These are phyloP conservation scores for Zapus hudsonius DNA, from an alignment of 2,113 vertebrate genomes.

Conservation along the genomic window DNA sequence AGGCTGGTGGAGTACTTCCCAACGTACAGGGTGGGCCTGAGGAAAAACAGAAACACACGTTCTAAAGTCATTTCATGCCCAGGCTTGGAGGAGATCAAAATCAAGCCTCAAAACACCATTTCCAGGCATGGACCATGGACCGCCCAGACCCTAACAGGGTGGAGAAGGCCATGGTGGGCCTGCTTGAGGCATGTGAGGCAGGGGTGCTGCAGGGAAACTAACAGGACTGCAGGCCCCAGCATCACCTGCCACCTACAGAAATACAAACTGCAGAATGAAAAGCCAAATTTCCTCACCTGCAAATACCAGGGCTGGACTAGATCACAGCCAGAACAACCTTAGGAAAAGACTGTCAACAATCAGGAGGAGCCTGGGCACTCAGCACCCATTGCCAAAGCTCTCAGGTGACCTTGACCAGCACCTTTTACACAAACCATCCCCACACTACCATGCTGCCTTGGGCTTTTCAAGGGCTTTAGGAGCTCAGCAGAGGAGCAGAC, in stretches of 20 bases:
- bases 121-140: not conserved
- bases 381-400: not conserved
- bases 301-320: not conserved
- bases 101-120: not conserved
- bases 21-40: conserved; percentile 95
- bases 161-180: no score
- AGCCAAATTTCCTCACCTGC: not conserved
- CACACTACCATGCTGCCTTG: not conserved
- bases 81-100: not conserved
- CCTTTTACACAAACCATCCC: not conserved
- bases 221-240: not conserved
- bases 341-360: not conserved
- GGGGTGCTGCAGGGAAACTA: not conserved
- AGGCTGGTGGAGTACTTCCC: conserved; percentile 97
- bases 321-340: fast-evolving
- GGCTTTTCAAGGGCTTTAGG: not conserved
- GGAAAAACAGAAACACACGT: not conserved
- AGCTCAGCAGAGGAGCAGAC: not conserved
- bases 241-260: not conserved
- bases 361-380: not conserved
- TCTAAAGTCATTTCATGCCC: not conserved
- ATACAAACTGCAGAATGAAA: not conserved
- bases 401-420: not conserved
- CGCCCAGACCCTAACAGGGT: not conserved
- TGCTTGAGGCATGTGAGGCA: not conserved